Conservation (phyloP, 1,140 invertebrate species). For the Drosophila subobscura region DNA sequence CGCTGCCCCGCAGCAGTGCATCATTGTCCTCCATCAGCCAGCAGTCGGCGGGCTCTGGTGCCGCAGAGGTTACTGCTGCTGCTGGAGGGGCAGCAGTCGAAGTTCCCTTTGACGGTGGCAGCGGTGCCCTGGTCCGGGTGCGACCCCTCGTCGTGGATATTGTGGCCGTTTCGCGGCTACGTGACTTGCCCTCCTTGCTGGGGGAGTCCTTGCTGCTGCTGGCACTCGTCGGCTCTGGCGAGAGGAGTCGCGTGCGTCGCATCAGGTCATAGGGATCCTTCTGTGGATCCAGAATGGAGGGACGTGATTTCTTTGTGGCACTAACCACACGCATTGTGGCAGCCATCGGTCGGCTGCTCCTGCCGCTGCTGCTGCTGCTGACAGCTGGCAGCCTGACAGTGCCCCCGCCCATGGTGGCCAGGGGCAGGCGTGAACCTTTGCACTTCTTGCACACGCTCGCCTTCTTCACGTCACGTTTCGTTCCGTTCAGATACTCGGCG, state of each 20-base stretch:
- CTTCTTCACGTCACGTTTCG: conserved; percentile 88
- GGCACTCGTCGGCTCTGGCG: conserved; percentile 84
- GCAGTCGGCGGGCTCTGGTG: conserved; percentile 83
- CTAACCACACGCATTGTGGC: conserved; percentile 87
- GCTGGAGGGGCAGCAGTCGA: conserved; percentile 11
- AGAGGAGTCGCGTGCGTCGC: conserved; percentile 88
- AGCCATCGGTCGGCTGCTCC: conserved; percentile 82
- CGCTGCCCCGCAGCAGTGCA: conserved; percentile 84
- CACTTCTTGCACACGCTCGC: conserved; percentile 91
- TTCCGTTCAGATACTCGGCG: conserved; percentile 89
- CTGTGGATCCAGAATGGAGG: conserved; percentile 86
- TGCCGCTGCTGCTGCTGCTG: conserved; percentile 72
- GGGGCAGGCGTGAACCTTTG: conserved; percentile 88
- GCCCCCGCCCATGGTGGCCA: conserved; percentile 85
- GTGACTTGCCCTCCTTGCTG: conserved; percentile 44
- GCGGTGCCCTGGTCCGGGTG: conserved; percentile 56
- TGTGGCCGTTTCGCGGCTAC: conserved; percentile 47
- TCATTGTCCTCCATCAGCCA: conserved; percentile 82
- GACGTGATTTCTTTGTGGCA: conserved; percentile 85
- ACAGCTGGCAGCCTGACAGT: conserved; percentile 85
- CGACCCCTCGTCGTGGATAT: conserved; percentile 52
- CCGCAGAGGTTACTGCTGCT: conserved; percentile 38
- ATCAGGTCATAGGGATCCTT: conserved; percentile 92
- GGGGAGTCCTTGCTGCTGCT: conserved; percentile 4
- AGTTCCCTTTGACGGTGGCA: conserved; percentile 10